phyloP scores from a whole-genome alignment of 2,888 invertebrate genomes.

The Tanypteryx hageni region DNA sequence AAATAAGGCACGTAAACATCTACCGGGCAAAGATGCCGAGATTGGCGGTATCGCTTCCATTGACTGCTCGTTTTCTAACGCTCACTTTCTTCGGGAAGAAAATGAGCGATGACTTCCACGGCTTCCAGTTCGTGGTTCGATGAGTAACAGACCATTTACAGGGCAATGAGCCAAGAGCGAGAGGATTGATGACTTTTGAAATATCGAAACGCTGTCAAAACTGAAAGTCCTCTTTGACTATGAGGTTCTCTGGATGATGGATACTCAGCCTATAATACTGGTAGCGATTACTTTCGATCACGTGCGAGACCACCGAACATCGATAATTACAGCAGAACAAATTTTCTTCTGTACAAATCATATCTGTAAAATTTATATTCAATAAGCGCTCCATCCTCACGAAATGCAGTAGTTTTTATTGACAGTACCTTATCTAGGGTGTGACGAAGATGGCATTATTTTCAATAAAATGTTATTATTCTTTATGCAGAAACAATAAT shows the following conservation, averaged over 20 bases:
- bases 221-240: background rate
- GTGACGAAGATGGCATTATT: too few relatives aligned
- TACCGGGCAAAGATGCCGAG: background rate
- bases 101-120: background rate
- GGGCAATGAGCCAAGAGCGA: background rate
- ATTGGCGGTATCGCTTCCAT: background rate
- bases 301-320: too few relatives aligned
- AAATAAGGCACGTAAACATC: background rate
- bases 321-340: too few relatives aligned
- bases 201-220: background rate
- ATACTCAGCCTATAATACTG: too few relatives aligned
- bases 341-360: too few relatives aligned
- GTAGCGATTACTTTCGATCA: too few relatives aligned
- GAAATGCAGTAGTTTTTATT: too few relatives aligned
- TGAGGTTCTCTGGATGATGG: background rate
- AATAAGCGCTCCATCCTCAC: too few relatives aligned
- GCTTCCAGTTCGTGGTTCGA: background rate
- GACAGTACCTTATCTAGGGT: too few relatives aligned
- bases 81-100: background rate
- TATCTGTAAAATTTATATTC: too few relatives aligned
- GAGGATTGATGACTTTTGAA: background rate
- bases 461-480: too few relatives aligned
- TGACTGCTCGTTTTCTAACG: background rate
- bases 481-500: too few relatives aligned
- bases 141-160: constrained; percentile 11